Evolutionary conservation across 1,140 invertebrate species (phyloP).

Genomic region (Geopemphigus sp.): DNA sequence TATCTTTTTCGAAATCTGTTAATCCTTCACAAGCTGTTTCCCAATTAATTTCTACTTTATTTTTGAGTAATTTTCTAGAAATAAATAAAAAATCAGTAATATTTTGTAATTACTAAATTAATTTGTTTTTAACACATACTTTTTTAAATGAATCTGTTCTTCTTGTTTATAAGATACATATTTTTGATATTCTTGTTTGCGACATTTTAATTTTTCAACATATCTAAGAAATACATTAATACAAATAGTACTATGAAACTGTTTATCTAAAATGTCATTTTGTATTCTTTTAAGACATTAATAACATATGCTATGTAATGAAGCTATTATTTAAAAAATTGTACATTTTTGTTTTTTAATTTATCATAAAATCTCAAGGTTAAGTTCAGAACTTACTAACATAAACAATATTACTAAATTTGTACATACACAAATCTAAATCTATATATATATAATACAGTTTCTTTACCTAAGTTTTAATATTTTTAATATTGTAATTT

Average conservation of each 20-base stretch:
- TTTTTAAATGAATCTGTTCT: constrained; percentile 33
- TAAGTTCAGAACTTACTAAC: no score
- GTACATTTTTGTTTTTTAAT: no score
- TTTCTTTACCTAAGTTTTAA: neutral
- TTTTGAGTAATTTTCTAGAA: constrained; percentile 31
- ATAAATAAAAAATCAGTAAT: neutral
- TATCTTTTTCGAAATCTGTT: constrained; percentile 30
- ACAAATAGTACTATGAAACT: neutral
- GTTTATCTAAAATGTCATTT: neutral
- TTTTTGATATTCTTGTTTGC: constrained; percentile 20
- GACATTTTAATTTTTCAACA: neutral
- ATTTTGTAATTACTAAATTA: neutral
- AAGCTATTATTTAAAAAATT: neutral
- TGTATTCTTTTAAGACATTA: neutral
- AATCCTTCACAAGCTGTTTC: constrained; percentile 21
- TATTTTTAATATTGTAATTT: neutral
- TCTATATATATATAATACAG: no score
- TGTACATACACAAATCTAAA: no score
- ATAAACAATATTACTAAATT: no score
- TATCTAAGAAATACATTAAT: neutral
- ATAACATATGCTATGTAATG: neutral
- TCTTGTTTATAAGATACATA: constrained; percentile 24
- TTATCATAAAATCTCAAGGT: no score
- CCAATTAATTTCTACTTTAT: constrained; percentile 26
- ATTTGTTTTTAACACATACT: constrained; percentile 8